Evolutionary conservation across 2,113 vertebrate species (phyloP), one percentile per base, ranked within the genome.

Genomic region (Ammodytes dubius): DNA sequence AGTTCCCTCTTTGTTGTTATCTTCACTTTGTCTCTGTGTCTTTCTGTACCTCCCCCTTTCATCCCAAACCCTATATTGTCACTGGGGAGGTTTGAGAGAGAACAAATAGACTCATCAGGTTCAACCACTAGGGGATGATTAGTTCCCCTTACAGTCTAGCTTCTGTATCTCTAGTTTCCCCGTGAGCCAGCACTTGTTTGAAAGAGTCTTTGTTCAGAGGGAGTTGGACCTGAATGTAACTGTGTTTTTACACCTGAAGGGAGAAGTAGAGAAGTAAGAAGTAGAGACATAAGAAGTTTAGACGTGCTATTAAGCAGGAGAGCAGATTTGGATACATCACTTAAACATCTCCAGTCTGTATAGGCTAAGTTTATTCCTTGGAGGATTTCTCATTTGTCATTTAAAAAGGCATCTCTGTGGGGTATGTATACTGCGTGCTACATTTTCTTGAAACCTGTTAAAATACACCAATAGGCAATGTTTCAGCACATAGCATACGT

Each of bases 201-300:
- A 75, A 40, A 37, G 35, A 40, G 13, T 61, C 56, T 78, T 58
- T 84, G 68, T 80, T 65, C 35, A 42, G 63, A 27, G 56, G 57
- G 2, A 57, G 42, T 11, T 56, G 42, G 39, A 1, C 60, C 76
- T 15, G 56, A 70, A 2, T 8, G 5, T 10, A 4, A 14, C 17
- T 5, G 53, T 1, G 0, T 17, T 64, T 0, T 46, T 27, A n/a
- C 39, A 10, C 13, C 35, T 11, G 13, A 10, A 39, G 27, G 70
- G 52, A 77, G 49, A 39, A 42, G 11, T 7, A 37, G 17, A 27
- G n/a, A n/a, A n/a, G n/a, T n/a, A n/a, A 77, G 49, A 39, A 42
- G 11, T 7, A 37, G 17, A 27, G n/a, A n/a, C n/a, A 50, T 37
- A 53, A 35, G 2, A 14, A 3, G 5, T 80, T 60, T 6, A 37